phyloP scores from a whole-genome alignment of 2,888 invertebrate species.

The Protophormia terraenovae region DNA sequence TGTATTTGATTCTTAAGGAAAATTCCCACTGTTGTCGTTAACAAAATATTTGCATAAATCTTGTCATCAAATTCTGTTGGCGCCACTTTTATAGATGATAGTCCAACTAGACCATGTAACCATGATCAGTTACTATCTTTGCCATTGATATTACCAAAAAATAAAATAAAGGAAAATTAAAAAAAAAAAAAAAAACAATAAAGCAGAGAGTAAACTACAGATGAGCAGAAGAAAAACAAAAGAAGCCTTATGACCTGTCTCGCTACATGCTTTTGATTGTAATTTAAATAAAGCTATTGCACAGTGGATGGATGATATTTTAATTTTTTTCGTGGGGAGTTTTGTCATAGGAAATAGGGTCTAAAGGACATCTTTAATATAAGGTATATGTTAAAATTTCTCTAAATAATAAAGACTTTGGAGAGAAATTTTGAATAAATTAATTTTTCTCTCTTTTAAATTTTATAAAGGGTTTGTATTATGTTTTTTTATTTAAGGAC shows the following conservation, averaged over 20 bases:
- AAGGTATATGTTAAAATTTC: no score
- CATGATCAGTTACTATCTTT: conserved; percentile 65
- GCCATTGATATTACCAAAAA: conserved; percentile 28
- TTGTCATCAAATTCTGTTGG: conserved; percentile 67
- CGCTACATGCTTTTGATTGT: conserved; percentile 33
- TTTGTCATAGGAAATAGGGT: no score
- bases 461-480: no score
- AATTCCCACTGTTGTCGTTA: conserved; percentile 61
- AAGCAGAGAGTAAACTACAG: not conserved
- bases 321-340: no score
- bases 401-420: no score
- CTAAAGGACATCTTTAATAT: no score
- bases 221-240: not conserved
- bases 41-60: conserved; percentile 66
- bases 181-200: conserved; percentile 9
- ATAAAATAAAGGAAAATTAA: not conserved
- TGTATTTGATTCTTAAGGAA: conserved; percentile 34
- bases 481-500: no score
- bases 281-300: conserved; percentile 39
- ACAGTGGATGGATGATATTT: conserved; percentile 39
- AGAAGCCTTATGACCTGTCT: conserved; percentile 60
- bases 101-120: conserved; percentile 64
- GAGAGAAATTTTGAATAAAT: no score
- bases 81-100: conserved; percentile 64
- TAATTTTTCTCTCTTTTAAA: no score